Percentiles rank a stretch among this genome's conserved stretches.
phyloP scores from a whole-genome alignment of 1,140 invertebrate genomes.

The Pantala flavescens region DNA sequence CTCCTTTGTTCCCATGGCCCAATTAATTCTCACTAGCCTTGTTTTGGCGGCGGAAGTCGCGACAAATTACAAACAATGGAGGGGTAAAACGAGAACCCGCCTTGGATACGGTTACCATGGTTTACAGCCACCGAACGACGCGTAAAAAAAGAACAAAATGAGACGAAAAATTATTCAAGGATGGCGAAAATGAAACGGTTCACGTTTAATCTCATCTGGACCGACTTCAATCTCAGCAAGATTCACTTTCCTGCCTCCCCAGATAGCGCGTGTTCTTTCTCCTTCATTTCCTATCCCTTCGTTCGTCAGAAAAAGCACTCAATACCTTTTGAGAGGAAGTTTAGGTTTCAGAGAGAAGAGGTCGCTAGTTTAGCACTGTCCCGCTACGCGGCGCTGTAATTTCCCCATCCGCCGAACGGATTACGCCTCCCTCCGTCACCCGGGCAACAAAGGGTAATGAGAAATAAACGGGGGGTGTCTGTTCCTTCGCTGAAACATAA shows the following conservation, averaged over 20 bases:
- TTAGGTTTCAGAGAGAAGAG: not conserved
- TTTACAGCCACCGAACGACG: no score
- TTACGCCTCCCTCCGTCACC: not conserved
- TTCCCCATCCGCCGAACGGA: not conserved
- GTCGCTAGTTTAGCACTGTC: not conserved
- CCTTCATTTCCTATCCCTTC: not conserved
- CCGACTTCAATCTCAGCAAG: not conserved
- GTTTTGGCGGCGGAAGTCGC: no score
- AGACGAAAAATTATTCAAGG: not conserved
- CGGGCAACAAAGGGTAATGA: slow-evolving; percentile 4
- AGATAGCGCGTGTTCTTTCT: not conserved
- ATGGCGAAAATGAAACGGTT: not conserved
- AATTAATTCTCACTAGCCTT: no score
- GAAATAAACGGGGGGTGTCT: not conserved
- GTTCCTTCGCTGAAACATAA: not conserved
- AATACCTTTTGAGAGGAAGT: not conserved
- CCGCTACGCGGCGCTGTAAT: not conserved
- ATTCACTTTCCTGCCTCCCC: not conserved
- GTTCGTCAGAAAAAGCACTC: not conserved
- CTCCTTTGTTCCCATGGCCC: no score
- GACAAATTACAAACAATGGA: no score
- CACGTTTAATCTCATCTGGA: not conserved
- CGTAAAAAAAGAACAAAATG: not conserved
- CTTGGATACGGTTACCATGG: no score
- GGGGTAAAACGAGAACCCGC: no score